Conservation (phyloP, 2,113 vertebrate species). For the Scomber japonicus region DNA sequence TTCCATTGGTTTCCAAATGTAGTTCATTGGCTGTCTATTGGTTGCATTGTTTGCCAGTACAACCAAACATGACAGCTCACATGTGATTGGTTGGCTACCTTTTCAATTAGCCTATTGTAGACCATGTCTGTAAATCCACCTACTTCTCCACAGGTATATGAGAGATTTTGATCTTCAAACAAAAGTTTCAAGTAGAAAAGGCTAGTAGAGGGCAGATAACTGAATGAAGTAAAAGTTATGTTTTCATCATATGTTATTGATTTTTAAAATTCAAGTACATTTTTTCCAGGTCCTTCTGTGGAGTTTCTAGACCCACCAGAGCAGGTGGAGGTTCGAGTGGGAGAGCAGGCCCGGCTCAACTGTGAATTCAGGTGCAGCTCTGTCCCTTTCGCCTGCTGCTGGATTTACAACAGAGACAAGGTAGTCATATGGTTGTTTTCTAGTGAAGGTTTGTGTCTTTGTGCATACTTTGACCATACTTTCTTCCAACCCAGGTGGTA, state of each 20-base stretch:
- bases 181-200: constrained; percentile 48
- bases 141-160: constrained; percentile 36
- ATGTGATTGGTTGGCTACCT: constrained; percentile 58
- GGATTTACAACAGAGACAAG: constrained; percentile 85
- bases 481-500: constrained; percentile 65
- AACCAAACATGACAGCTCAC: constrained; percentile 58
- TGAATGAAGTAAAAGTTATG: neutral
- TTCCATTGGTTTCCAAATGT: neutral
- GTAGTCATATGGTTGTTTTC: constrained; percentile 44
- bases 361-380: constrained; percentile 79
- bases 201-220: constrained; percentile 37
- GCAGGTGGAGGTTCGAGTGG: constrained; percentile 79
- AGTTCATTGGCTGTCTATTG: neutral
- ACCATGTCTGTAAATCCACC: constrained; percentile 29
- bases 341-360: constrained; percentile 71
- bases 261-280: no score
- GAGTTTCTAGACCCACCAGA: constrained; percentile 77
- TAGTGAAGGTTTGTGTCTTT: neutral
- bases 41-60: constrained; percentile 14
- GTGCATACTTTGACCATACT: neutral
- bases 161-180: constrained; percentile 36
- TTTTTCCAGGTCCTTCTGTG: constrained; percentile 70
- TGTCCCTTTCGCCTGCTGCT: constrained; percentile 84
- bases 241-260: neutral
- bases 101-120: constrained; percentile 30